Evolutionary conservation across 2,797 vertebrate species (phyloP), one percentile per base, ranked within the genome.

Genomic region (Neosilurus mollespiculum): DNA sequence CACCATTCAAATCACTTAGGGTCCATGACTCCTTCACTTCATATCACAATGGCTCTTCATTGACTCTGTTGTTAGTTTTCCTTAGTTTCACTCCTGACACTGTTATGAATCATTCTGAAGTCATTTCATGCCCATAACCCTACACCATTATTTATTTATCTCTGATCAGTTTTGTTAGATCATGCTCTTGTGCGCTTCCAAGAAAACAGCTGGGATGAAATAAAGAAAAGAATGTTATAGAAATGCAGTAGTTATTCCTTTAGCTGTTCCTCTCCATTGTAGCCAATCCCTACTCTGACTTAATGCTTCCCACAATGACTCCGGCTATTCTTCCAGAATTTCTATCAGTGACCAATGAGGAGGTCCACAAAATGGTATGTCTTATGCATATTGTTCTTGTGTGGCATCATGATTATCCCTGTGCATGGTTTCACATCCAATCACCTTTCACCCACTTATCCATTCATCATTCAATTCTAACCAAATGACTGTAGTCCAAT

Each of bases 321-420:
- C 94, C 88, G 96, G 95, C 97, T 98, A 96, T 97, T 96, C 86
- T 98, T 99, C 96, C 97, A 98, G 97, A 98, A 98, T 98, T 95
- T 98, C 96, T 95, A 94, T 98, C 96, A 97, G 96, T 97, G 97
- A 98, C 94, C 97, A 96, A 91, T 99, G 97, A 99, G 95, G 96
- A 98, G 89, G 94, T 94, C 92, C 95, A 93, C 94, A 93, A 81
- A 96, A 95, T 94, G 96, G 97, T 98, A 98, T 91, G 97, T 98
- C 94, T 89, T 90, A 90, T 89, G 84, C 90, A 89, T 66, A 90
- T 84, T 87, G 85, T 82, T 81, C 61, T 58, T 83, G 20, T 86
- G 77, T 87, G 72, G 43, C 64, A 15, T 89, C 86, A 58, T 75
- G 26, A 88, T 85, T 26, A 34, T 83, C 65, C 81, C 66, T 65